These are phyloP conservation scores for Cossypha polioptera DNA, from an alignment of 2,797 vertebrate species.

Conservation along the genomic window DNA sequence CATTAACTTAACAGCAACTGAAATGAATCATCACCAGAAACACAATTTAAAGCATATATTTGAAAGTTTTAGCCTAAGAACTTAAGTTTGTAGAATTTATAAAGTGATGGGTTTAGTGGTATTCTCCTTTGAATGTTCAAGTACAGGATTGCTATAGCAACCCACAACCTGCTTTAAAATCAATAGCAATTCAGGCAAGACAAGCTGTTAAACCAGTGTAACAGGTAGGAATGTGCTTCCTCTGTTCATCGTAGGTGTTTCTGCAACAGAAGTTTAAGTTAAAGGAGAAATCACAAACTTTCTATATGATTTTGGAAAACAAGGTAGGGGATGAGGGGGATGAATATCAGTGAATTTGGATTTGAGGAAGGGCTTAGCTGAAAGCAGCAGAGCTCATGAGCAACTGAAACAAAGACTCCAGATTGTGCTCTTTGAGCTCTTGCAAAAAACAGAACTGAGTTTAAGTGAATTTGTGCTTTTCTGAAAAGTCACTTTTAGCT, in stretches of 20 bases:
- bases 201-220: slow-evolving; percentile 29
- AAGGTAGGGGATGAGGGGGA: background rate
- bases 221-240: background rate
- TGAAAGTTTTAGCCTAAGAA: background rate
- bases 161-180: slow-evolving; percentile 21
- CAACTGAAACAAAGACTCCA: background rate
- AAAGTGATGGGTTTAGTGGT: background rate
- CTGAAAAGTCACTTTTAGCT: background rate
- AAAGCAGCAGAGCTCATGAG: background rate
- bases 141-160: slow-evolving; percentile 35
- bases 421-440: background rate
- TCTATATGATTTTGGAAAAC: background rate
- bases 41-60: background rate
- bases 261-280: background rate
- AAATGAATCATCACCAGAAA: background rate
- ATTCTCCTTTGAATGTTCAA: background rate
- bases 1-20: background rate
- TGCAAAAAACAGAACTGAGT: background rate
- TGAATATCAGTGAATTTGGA: background rate
- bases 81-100: background rate
- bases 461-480: background rate
- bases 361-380: background rate
- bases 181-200: slow-evolving; percentile 49
- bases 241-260: background rate
- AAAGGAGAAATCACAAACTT: background rate